phyloP scores from a whole-genome alignment of 2,888 invertebrate genomes.

The Sesia bembeciformis region DNA sequence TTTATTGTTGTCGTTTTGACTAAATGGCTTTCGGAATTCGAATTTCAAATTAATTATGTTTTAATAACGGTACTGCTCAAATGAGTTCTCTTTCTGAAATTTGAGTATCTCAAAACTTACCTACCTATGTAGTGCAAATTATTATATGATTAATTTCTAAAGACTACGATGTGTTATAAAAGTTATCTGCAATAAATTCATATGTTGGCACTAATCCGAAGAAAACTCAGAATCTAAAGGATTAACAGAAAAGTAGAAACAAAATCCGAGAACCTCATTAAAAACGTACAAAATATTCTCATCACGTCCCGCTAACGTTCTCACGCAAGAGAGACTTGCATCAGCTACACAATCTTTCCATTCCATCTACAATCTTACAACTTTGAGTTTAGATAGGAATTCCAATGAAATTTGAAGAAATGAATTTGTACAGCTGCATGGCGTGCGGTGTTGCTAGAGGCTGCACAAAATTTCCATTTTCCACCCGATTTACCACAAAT shows the following conservation, averaged over 20 bases:
- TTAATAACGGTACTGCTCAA: too few species aligned
- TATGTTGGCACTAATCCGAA: constrained; percentile 6
- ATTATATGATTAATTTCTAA: too few species aligned
- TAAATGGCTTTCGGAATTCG: too few species aligned
- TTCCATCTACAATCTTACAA: constrained; percentile 2
- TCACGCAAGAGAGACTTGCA: constrained; percentile 1
- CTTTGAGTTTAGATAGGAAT: neutral
- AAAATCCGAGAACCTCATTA: constrained; percentile 30
- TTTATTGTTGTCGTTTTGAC: too few species aligned
- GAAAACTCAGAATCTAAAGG: neutral
- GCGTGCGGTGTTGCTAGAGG: constrained; percentile 43
- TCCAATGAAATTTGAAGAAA: neutral
- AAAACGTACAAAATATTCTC: constrained; percentile 43
- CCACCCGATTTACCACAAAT: constrained; percentile 70
- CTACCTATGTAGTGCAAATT: too few species aligned
- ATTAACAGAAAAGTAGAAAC: neutral
- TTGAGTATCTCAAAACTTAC: too few species aligned
- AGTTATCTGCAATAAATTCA: too few species aligned
- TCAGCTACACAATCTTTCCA: constrained; percentile 10
- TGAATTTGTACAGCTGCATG: constrained; percentile 11
- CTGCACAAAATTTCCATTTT: constrained; percentile 74
- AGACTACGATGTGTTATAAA: too few species aligned
- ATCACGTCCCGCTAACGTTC: constrained; percentile 29
- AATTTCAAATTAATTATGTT: too few species aligned
- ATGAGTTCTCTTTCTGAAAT: too few species aligned